A percentile compares a stretch with the other conserved stretches of the same genome.
These are phyloP conservation scores for Synaphobranchus kaupii DNA, from an alignment of 2,797 vertebrate genomes.

Conservation along the genomic window DNA sequence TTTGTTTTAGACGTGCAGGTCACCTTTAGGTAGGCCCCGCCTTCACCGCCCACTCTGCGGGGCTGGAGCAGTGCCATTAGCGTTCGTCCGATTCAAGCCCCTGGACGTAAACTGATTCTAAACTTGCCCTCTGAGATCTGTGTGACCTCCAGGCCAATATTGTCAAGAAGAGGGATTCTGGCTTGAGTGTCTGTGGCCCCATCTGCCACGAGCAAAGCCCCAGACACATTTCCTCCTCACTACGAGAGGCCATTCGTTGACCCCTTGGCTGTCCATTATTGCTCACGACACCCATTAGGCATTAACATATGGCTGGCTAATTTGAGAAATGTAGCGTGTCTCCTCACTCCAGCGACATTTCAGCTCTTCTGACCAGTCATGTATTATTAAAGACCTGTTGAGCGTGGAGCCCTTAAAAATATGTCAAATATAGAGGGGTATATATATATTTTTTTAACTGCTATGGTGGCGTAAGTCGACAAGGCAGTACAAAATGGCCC, in stretches of 20 bases:
- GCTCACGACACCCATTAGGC: not conserved
- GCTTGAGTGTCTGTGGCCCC: constrained; percentile 14
- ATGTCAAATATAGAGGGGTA: not conserved
- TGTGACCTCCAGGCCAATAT: constrained; percentile 10
- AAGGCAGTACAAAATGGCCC: not conserved
- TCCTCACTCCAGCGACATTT: not conserved
- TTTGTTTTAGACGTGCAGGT: not conserved
- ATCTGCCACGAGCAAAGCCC: not conserved
- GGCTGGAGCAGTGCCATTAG: not conserved
- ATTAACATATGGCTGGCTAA: not conserved
- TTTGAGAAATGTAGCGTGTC: not conserved
- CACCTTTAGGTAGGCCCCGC: not conserved
- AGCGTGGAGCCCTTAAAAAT: not conserved
- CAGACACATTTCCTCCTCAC: not conserved
- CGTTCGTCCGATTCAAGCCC: not conserved
- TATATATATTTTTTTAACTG: not conserved
- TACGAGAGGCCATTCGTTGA: not conserved
- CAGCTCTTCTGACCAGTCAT: not conserved
- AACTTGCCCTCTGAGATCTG: not conserved
- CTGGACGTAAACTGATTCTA: not conserved
- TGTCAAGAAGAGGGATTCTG: constrained; percentile 4
- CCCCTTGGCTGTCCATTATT: constrained; percentile 7
- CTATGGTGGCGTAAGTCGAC: not conserved
- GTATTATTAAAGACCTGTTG: not conserved
- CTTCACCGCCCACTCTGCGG: not conserved